Conservation (phyloP, 1,140 invertebrate genomes). For the Pinna nobilis region DNA sequence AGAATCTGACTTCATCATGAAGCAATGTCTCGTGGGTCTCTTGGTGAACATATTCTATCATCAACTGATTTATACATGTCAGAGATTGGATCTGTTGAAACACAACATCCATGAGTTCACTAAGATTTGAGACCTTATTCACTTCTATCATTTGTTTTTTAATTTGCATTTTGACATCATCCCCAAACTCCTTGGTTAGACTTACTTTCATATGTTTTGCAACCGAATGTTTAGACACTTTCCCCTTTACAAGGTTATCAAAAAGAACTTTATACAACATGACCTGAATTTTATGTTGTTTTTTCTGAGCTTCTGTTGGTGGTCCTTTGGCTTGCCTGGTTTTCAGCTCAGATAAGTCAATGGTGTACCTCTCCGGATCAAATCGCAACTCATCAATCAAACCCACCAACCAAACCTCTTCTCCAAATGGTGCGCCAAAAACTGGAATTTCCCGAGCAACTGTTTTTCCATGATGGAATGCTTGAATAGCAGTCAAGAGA, state of each 20-base stretch:
- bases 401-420: slow-evolving; percentile 64
- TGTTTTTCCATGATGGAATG: slow-evolving; percentile 53
- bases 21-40: slow-evolving; percentile 49
- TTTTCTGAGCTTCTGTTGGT: slow-evolving; percentile 61
- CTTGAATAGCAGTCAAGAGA: slow-evolving; percentile 50
- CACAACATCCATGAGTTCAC: slow-evolving; percentile 51
- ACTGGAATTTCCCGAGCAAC: slow-evolving; percentile 67
- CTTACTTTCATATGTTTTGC: slow-evolving; percentile 49
- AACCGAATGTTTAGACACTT: slow-evolving; percentile 50
- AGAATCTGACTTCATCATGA: slow-evolving; percentile 45
- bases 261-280: slow-evolving; percentile 66
- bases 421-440: slow-evolving; percentile 66
- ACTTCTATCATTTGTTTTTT: slow-evolving; percentile 11
- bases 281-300: slow-evolving; percentile 60
- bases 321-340: slow-evolving; percentile 53
- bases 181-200: slow-evolving; percentile 51
- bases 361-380: slow-evolving; percentile 57
- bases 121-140: slow-evolving; percentile 48
- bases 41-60: slow-evolving; percentile 64
- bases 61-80: slow-evolving; percentile 56
- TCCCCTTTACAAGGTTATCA: slow-evolving; percentile 64
- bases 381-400: slow-evolving; percentile 69
- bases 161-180: slow-evolving; percentile 45
- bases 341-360: slow-evolving; percentile 66
- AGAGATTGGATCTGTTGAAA: slow-evolving; percentile 54